A percentile compares a stretch with the other conserved stretches of the same genome.
These are phyloP conservation scores for Aphelenchoides bicaudatus DNA, from an alignment of 2,888 invertebrate genomes.

Conservation along the genomic window DNA sequence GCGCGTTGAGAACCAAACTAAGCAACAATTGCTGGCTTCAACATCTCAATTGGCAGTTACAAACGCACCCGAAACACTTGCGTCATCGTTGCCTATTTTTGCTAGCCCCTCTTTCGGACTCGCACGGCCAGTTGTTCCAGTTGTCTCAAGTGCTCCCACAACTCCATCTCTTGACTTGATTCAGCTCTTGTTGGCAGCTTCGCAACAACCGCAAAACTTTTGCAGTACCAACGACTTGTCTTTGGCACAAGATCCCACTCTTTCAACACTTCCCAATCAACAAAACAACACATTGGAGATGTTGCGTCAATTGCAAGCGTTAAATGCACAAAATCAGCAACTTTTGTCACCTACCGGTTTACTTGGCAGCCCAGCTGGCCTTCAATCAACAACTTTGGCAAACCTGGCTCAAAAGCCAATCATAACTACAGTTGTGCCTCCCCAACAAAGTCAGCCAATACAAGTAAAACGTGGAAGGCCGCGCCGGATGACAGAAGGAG, in stretches of 20 bases:
- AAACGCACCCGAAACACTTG: background rate
- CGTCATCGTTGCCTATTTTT: background rate
- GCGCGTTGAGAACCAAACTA: conserved; percentile 43
- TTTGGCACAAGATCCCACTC: background rate
- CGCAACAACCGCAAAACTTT: background rate
- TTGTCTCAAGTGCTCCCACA: background rate
- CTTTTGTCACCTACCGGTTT: too few species aligned
- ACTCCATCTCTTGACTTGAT: background rate
- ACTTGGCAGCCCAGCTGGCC: too few species aligned
- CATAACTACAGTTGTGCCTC: too few species aligned
- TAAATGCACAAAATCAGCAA: too few species aligned
- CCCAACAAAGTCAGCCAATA: too few species aligned
- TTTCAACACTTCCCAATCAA: background rate
- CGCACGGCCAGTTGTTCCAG: background rate
- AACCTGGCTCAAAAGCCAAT: too few species aligned
- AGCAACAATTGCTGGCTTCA: conserved; percentile 26
- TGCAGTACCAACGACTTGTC: background rate
- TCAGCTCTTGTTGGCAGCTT: background rate
- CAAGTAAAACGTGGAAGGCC: too few species aligned
- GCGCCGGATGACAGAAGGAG: too few species aligned
- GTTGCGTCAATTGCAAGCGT: background rate
- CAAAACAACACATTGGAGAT: background rate
- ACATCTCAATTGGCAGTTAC: background rate
- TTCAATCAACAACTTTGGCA: too few species aligned
- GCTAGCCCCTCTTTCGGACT: too few species aligned